Percentiles rank a stretch among this genome's conserved stretches.
Evolutionary conservation across 2,113 vertebrate species (phyloP).

Genomic region (Dissostichus mawsoni): DNA sequence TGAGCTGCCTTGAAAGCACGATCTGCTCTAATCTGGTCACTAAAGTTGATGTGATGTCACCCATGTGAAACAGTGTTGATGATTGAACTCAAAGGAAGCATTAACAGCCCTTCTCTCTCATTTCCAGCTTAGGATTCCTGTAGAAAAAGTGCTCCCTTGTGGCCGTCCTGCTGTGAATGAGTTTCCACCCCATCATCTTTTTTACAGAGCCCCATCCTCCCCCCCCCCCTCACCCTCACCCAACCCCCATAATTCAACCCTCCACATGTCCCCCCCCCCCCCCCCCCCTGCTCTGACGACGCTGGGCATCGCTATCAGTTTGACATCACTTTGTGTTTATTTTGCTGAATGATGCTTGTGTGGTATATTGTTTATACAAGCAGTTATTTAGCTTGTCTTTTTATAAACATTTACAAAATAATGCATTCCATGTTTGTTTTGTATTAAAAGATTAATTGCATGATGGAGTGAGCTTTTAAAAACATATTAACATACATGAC

Average conservation of each 20-base stretch:
- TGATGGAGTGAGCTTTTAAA: conserved; percentile 69
- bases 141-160: conserved; percentile 88
- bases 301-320: conserved; percentile 73
- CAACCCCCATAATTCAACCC: conserved; percentile 67
- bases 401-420: conserved; percentile 35
- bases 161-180: conserved; percentile 87
- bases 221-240: conserved; percentile 63
- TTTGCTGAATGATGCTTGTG: conserved; percentile 71
- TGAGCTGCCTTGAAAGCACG: conserved; percentile 38
- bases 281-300: conserved; percentile 76
- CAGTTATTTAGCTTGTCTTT: conserved; percentile 55
- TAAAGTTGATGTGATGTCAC: conserved; percentile 61
- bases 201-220: conserved; percentile 71
- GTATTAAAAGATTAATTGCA: conserved; percentile 72
- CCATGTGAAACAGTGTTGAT: conserved; percentile 57
- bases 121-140: conserved; percentile 98
- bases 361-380: conserved; percentile 49
- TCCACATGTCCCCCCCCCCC: conserved; percentile 59
- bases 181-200: conserved; percentile 79
- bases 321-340: conserved; percentile 57
- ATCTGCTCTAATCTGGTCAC: conserved; percentile 34
- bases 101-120: conserved; percentile 93
- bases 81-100: conserved; percentile 80
- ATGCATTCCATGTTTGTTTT: conserved; percentile 65
- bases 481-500: conserved; percentile 73